Evolutionary conservation across 2,888 invertebrate species (phyloP).

Genomic region (Platycheirus albimanus): DNA sequence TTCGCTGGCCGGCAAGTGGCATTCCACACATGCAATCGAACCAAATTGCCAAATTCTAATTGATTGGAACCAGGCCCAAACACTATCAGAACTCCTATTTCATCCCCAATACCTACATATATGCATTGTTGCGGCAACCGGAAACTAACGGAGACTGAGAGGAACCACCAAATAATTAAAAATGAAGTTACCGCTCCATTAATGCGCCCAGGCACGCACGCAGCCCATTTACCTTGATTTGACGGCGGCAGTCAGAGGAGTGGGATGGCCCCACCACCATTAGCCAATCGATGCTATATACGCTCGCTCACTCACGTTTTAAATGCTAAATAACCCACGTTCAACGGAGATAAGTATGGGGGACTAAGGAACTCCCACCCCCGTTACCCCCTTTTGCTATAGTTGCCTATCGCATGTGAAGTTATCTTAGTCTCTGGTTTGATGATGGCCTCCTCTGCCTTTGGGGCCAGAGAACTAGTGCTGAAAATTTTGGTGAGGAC

Average conservation of each 20-base stretch:
- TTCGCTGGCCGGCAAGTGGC: too few species aligned
- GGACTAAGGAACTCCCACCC: neutral
- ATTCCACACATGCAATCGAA: conserved; percentile 49
- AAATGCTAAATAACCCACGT: conserved; percentile 56
- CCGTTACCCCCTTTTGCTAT: too few species aligned
- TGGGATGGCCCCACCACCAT: neutral
- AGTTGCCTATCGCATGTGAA: conserved; percentile 11
- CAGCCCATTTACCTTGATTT: conserved; percentile 64
- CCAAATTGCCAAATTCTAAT: conserved; percentile 62
- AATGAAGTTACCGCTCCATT: conserved; percentile 71
- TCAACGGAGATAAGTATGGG: neutral
- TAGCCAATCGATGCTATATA: conserved; percentile 56
- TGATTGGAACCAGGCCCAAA: conserved; percentile 60
- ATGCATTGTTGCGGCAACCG: conserved; percentile 37
- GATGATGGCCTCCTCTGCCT: conserved; percentile 28
- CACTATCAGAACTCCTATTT: conserved; percentile 13
- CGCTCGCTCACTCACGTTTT: conserved; percentile 56
- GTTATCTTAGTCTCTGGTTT: conserved; percentile 40
- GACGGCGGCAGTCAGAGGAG: conserved; percentile 5
- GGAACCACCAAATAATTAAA: conserved; percentile 68
- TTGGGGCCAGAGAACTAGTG: conserved; percentile 30
- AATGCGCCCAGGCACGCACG: conserved; percentile 69
- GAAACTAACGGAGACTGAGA: conserved; percentile 42
- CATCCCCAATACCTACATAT: neutral
- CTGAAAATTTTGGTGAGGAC: conserved; percentile 62